A percentile compares a stretch with the other conserved stretches of the same genome.
Evolutionary conservation across 2,113 vertebrate genomes (phyloP).

Genomic region (Pipa parva): DNA sequence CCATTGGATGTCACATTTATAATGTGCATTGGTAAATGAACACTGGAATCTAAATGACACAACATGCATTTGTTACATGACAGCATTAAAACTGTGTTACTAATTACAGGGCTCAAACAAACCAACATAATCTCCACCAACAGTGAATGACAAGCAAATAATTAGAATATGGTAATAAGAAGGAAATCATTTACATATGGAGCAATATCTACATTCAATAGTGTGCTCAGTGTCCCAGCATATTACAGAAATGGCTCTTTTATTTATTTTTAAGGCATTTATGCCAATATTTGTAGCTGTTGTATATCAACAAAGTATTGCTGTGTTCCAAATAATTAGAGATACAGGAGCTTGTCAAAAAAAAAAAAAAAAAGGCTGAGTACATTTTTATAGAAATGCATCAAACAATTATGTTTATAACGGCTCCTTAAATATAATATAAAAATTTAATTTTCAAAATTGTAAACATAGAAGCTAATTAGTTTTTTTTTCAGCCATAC

Average conservation of each 20-base stretch:
- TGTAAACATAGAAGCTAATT: no score
- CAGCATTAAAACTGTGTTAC: constrained; percentile 29
- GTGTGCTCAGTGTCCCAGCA: constrained; percentile 8
- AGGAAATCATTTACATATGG: constrained; percentile 12
- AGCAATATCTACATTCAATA: constrained; percentile 12
- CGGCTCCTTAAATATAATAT: no score
- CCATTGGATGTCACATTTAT: constrained; percentile 26
- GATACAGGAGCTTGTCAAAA: background rate
- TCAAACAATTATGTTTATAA: no score
- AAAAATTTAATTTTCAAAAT: no score
- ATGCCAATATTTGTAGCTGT: background rate
- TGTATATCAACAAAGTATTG: no score
- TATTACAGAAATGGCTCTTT: background rate
- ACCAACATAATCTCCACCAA: constrained; percentile 34
- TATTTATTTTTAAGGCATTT: background rate
- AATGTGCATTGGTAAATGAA: constrained; percentile 34
- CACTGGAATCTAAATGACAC: constrained; percentile 24
- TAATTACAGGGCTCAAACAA: constrained; percentile 39
- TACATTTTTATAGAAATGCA: no score
- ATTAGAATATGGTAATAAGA: constrained; percentile 38
- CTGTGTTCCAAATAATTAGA: no score
- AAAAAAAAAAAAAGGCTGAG: no score
- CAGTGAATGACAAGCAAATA: constrained; percentile 33
- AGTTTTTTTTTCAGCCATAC: no score
- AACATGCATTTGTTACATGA: constrained; percentile 37